phyloP scores from a whole-genome alignment of 2,888 invertebrate genomes.

The Punctoribates punctum region DNA sequence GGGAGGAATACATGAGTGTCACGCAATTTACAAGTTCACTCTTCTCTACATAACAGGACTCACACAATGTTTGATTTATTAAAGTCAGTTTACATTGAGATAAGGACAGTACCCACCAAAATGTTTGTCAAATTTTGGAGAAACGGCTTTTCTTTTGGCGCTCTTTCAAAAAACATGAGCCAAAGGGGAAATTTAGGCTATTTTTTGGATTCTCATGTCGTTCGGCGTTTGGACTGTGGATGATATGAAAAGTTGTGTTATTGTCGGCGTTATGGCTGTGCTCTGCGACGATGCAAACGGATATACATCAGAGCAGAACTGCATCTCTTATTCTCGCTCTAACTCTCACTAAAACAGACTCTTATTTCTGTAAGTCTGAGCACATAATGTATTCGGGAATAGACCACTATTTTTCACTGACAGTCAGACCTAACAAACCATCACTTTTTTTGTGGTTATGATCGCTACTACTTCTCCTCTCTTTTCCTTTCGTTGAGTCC shows the following conservation, averaged over 20 bases:
- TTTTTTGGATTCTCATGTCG: not conserved
- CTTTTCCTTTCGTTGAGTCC: too few relatives aligned
- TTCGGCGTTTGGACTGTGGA: not conserved
- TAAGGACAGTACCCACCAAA: not conserved
- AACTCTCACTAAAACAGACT: too few relatives aligned
- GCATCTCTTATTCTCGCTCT: not conserved
- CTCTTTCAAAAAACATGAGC: not conserved
- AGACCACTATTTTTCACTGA: not conserved
- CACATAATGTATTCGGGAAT: conserved; percentile 1
- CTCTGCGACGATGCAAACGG: conserved; percentile 16
- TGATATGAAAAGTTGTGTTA: not conserved
- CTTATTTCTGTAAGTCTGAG: not conserved
- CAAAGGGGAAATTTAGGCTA: not conserved
- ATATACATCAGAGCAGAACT: not conserved
- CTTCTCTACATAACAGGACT: not conserved
- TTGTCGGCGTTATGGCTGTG: not conserved
- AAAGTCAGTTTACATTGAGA: not conserved
- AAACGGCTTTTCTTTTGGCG: not conserved
- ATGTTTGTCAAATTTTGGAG: not conserved
- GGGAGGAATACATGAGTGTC: conserved; percentile 1
- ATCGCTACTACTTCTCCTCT: not conserved
- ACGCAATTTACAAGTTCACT: not conserved
- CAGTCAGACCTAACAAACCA: conserved; percentile 8
- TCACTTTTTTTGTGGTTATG: conserved; percentile 2
- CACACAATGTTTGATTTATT: not conserved